Percentiles rank a stretch among this genome's conserved stretches.
phyloP scores from a whole-genome alignment of 2,888 invertebrate genomes.

The Zygogramma bicolorata region DNA sequence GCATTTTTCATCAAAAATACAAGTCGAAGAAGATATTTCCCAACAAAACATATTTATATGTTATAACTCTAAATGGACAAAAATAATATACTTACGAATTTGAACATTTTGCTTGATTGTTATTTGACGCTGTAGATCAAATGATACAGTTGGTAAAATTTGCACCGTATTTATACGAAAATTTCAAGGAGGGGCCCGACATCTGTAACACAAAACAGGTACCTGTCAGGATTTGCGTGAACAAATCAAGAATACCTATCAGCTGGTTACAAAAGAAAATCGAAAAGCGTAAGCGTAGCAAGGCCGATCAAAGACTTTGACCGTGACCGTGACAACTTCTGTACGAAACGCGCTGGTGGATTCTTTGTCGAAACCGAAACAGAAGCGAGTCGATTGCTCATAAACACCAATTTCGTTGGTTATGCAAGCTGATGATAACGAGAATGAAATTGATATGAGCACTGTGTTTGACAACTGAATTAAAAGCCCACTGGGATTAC shows the following conservation, averaged over 20 bases:
- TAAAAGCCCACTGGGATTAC: neutral
- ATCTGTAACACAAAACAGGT: neutral
- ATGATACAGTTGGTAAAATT: conserved; percentile 30
- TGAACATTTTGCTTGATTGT: conserved; percentile 45
- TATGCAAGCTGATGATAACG: neutral
- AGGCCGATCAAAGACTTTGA: neutral
- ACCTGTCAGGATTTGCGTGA: neutral
- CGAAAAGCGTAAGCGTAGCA: neutral
- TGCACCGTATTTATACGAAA: conserved; percentile 34
- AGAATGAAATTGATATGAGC: neutral
- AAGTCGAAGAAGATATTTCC: no score
- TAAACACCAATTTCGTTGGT: neutral
- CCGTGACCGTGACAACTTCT: conserved; percentile 1
- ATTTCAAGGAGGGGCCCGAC: conserved; percentile 9
- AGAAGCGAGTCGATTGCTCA: neutral
- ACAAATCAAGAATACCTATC: neutral
- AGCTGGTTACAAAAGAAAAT: neutral
- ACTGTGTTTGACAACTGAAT: neutral
- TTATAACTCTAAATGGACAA: no score
- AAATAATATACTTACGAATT: conserved; percentile 50
- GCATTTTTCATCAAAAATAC: no score
- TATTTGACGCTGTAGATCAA: conserved; percentile 37
- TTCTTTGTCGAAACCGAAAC: neutral
- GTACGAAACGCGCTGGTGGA: neutral
- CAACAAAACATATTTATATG: no score